These are phyloP conservation scores for Lagocephalus sceleratus DNA, from an alignment of 2,797 vertebrate species.

Conservation along the genomic window DNA sequence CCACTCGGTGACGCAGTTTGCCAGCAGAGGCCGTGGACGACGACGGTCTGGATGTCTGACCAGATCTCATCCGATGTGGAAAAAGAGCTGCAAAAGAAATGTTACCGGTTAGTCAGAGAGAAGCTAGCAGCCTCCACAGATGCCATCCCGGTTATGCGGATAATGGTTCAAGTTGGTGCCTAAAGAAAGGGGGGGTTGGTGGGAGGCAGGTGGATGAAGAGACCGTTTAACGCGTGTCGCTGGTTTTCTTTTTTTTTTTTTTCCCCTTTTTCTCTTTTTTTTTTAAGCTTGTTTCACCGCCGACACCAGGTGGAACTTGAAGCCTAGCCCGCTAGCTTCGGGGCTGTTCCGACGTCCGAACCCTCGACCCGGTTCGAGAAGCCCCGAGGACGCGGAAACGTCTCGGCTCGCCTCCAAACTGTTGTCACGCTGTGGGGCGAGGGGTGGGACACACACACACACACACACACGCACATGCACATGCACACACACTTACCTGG, in stretches of 20 bases:
- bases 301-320: constrained; percentile 19
- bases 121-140: neutral
- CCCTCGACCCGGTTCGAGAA: neutral
- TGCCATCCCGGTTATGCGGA: neutral
- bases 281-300: constrained; percentile 12
- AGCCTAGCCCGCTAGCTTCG: constrained; percentile 17
- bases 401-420: neutral
- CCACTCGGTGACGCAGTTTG: constrained; percentile 78
- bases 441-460: neutral
- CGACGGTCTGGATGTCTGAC: constrained; percentile 44
- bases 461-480: no score
- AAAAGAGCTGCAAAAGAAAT: constrained; percentile 45
- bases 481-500: no score
- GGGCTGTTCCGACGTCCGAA: neutral
- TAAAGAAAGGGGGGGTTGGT: no score
- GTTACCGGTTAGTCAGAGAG: constrained; percentile 19
- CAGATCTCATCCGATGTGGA: constrained; percentile 49
- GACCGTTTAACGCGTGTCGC: neutral
- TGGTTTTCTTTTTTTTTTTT: no score
- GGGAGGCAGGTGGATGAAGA: constrained; percentile 23
- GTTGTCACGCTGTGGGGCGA: neutral
- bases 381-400: no score
- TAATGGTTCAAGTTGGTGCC: neutral
- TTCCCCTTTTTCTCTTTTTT: no score
- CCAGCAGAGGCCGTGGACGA: constrained; percentile 62